Evolutionary conservation across 2,797 vertebrate genomes (phyloP).

Genomic region (Acrossocheilus fasciatus): DNA sequence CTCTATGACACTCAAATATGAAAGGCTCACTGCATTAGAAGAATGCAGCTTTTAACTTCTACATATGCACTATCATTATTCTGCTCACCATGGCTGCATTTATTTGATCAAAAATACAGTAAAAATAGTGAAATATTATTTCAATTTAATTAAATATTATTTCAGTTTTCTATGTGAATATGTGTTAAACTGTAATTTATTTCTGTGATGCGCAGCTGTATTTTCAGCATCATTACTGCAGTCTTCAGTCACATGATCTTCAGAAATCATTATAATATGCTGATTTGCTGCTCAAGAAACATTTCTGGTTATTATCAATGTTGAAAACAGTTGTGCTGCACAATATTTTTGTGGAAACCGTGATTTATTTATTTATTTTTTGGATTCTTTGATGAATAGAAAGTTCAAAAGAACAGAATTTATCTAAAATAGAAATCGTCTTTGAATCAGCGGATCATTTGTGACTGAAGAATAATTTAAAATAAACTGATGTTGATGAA

Average conservation of each 20-base stretch:
- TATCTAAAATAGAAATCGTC: neutral
- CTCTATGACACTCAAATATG: neutral
- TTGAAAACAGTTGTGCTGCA: neutral
- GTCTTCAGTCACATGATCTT: neutral
- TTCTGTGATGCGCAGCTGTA: neutral
- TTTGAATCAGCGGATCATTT: neutral
- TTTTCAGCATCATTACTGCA: too few species aligned
- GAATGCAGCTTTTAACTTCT: neutral
- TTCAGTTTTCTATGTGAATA: neutral
- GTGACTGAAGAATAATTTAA: neutral
- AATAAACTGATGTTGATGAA: neutral
- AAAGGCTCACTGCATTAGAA: neutral
- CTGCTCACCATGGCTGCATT: neutral
- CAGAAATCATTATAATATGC: neutral
- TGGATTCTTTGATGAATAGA: neutral
- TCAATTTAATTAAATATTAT: neutral
- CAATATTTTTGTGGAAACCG: neutral
- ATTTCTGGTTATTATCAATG: neutral
- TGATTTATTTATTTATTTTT: neutral
- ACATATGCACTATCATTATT: neutral
- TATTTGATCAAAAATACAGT: neutral
- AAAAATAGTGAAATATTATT: neutral
- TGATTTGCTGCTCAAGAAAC: neutral
- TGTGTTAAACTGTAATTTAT: neutral
- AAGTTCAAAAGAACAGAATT: neutral